Base-by-base conservation (phyloP, 2,888 invertebrate species). In the Megastigmus dorsalis region DNA sequence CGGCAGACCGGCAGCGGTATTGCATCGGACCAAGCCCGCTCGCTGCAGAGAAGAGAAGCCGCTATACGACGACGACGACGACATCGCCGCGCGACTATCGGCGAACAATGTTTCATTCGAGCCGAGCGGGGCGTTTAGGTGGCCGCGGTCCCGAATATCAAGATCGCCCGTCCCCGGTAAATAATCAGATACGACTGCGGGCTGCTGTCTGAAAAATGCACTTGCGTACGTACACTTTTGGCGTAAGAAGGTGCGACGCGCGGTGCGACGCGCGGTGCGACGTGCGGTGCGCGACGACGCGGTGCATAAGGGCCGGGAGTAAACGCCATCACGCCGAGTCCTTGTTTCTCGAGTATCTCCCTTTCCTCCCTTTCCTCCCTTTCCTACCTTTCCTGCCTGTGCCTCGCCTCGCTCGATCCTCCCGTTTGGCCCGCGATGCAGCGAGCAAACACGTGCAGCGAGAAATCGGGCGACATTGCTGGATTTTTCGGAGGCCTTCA, bases 41-140 rank as follows among this genome's bases (percentile, higher is more conserved):
- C n/a, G n/a, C n/a, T n/a, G 26, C 4, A 28, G 33, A 30, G 63
- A 33, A 4, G 45, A 45, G 45, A 45, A 45, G 45, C 45, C 15
- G 18, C n/a, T n/a, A n/a, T n/a, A n/a, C n/a, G n/a, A n/a, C n/a
- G n/a, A n/a, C 45, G 45, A 41, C n/a, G 41, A 50, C 48, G 15
- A 63, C 68, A 55, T 54, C 54, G 72, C 55, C 60, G n/a, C n/a
- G n/a, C n/a, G 59, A 69, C 76, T 78, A 78, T 80, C 78, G 79
- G 80, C 55, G 75, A 79, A 80, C 81, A 79, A 81, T 80, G 80
- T 81, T 80, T 81, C 79, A 76, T 82, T 80, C 79, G 77, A 59
- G 43, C 65, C 69, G n/a, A n/a, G n/a, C 76, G 18, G 71, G 79
- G 79, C 81, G 79, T 82, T 81, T 81, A 80, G 78, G 76, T 78